Evolutionary conservation across 2,797 vertebrate species (phyloP).

Genomic region (Leptodactylus fallax): DNA sequence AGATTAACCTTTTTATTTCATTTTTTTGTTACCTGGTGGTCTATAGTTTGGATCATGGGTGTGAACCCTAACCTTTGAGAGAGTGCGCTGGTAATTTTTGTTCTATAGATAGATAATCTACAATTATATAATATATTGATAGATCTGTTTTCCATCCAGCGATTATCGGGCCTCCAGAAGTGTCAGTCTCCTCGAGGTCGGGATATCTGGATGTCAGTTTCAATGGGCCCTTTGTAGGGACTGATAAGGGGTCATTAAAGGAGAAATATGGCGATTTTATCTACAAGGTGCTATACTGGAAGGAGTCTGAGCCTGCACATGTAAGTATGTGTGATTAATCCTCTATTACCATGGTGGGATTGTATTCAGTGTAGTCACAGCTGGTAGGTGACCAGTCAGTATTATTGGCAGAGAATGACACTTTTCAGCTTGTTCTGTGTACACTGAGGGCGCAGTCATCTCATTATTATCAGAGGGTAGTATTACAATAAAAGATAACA

Average conservation of each 20-base stretch:
- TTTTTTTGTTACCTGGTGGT: too few relatives aligned
- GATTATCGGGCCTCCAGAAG: conserved; percentile 69
- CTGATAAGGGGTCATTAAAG: conserved; percentile 63
- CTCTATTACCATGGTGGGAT: not conserved
- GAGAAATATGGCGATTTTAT: conserved; percentile 65
- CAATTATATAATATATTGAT: not conserved
- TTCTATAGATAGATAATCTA: not conserved
- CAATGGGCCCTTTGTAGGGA: conserved; percentile 63
- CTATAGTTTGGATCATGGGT: too few relatives aligned
- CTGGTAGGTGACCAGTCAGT: not conserved
- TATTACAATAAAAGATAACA: not conserved
- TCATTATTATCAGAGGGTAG: not conserved
- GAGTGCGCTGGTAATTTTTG: too few relatives aligned
- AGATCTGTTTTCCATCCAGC: conserved; percentile 64
- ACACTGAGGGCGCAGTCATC: not conserved
- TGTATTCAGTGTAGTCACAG: not conserved
- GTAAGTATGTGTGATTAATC: conserved; percentile 57
- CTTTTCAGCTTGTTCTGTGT: not conserved
- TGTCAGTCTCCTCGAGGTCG: conserved; percentile 66
- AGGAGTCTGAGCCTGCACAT: conserved; percentile 61
- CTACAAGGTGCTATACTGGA: conserved; percentile 75
- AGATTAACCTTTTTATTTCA: too few relatives aligned
- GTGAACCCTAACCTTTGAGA: too few relatives aligned
- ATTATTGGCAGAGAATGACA: not conserved
- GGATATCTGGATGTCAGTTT: conserved; percentile 72